These are phyloP conservation scores for Trissolcus japonicus DNA, from an alignment of 2,888 invertebrate species.

Conservation along the genomic window DNA sequence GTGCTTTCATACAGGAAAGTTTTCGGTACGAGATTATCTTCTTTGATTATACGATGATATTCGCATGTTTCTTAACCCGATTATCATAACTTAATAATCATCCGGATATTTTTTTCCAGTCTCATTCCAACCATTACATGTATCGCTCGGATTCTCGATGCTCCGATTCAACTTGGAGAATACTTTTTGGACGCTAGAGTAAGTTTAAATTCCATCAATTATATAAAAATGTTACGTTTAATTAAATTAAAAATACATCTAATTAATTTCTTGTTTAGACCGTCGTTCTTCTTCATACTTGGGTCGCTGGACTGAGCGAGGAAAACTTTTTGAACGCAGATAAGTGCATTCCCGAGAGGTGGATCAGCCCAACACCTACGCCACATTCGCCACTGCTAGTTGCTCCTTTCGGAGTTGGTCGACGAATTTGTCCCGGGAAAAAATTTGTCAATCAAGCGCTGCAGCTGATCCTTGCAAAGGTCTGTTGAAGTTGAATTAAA, in stretches of 20 bases:
- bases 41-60: background rate
- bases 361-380: conserved; percentile 78
- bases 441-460: conserved; percentile 88
- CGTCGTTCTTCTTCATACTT: conserved; percentile 88
- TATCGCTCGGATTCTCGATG: conserved; percentile 85
- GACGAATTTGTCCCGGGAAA: conserved; percentile 90
- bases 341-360: conserved; percentile 86
- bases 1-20: conserved; percentile 87
- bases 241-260: background rate
- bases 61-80: background rate
- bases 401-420: conserved; percentile 88
- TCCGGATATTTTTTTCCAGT: conserved; percentile 63
- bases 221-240: background rate
- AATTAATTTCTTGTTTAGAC: conserved; percentile 77
- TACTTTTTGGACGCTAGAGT: conserved; percentile 85
- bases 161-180: conserved; percentile 83
- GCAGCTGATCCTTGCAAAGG: conserved; percentile 85
- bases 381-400: conserved; percentile 82
- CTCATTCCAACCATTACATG: conserved; percentile 87
- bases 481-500: conserved; percentile 65
- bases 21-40: conserved; percentile 77
- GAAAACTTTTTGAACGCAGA: conserved; percentile 85
- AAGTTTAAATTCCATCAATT: conserved; percentile 66
- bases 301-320: conserved; percentile 87
- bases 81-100: background rate